phyloP scores from a whole-genome alignment of 2,797 vertebrate genomes.

The Platyrinchus mystaceus region DNA sequence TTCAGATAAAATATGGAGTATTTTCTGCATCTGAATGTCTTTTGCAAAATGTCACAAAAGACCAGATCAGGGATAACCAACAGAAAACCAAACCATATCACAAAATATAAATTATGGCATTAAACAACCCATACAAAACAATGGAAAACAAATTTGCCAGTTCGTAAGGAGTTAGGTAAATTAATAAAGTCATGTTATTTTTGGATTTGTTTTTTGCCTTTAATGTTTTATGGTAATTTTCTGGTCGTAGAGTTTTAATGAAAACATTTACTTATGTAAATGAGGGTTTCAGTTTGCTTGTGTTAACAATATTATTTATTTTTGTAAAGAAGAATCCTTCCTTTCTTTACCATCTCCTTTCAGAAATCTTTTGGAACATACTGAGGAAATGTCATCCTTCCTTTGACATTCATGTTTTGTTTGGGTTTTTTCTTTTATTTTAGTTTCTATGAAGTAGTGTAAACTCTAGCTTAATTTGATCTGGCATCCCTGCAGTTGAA shows the following conservation, averaged over 20 bases:
- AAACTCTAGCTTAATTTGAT: conserved; percentile 79
- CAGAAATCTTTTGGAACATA: conserved; percentile 54
- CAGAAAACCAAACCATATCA: not conserved
- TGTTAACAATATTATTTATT: conserved; percentile 63
- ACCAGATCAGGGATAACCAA: not conserved
- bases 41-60: not conserved
- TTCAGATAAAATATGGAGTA: not conserved
- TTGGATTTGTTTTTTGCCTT: conserved; percentile 37
- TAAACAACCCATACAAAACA: not conserved
- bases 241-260: conserved; percentile 68
- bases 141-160: not conserved
- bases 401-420: conserved; percentile 68
- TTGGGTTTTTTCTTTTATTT: conserved; percentile 65
- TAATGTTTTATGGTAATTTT: conserved; percentile 69
- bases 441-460: conserved; percentile 74
- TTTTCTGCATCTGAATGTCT: not conserved
- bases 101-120: not conserved
- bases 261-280: conserved; percentile 74
- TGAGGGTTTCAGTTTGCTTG: conserved; percentile 60
- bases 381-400: conserved; percentile 63
- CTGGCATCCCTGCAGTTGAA: conserved; percentile 75
- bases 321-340: conserved; percentile 50
- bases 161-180: conserved; percentile 54
- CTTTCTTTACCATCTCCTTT: conserved; percentile 54
- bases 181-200: conserved; percentile 59